Base-by-base conservation (phyloP, 2,888 invertebrate species). In the Ectobius pallidus region DNA sequence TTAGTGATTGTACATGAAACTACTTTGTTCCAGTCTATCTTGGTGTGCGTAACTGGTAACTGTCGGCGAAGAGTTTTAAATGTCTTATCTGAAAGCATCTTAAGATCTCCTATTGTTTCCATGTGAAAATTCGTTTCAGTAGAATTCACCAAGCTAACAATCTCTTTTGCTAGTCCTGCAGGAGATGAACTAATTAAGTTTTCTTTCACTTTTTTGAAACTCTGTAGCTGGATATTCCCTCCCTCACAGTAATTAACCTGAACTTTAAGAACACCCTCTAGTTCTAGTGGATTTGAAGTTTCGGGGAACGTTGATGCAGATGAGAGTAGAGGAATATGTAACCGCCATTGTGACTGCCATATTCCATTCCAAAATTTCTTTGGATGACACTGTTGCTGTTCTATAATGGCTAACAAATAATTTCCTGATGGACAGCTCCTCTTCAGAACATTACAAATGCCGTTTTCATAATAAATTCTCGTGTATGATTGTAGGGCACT, bases 1-100 rank as follows among this genome's bases (percentile, higher is more conserved):
- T n/a, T n/a, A n/a, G n/a, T n/a, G n/a, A n/a, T n/a, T n/a, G n/a
- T n/a, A n/a, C n/a, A 99, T 78, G 96, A 95, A 79, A 97, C 94
- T 81, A 99, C 96, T 87, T 99, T 97, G 83, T 95, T 95, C 99
- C 99, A 99, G 88, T 99, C 99, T 81, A 99, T 97, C 90, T 99
- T 99, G 84, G 97, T 95, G 83, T 97, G 91, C 77, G 99, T 99
- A 75, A 99, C 97, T 27, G 99, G 99, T 85, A 99, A 86, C 85
- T 96, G 95, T 81, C 99, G 92, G 79, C 99, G 90, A 82, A 99
- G 89, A 76, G 99, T 98, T 86, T 99, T 99, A 86, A 99, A 99
- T 63, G 99, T 99, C 68, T 98, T 98, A 83, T 99, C 99, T 76
- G 97, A 97, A 99, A 99, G 99, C 44, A 96, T 97, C 85, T 95